A percentile compares a stretch with the other conserved stretches of the same genome.
Evolutionary conservation across 2,113 vertebrate genomes (phyloP).

Genomic region (Eretmochelys imbricata): DNA sequence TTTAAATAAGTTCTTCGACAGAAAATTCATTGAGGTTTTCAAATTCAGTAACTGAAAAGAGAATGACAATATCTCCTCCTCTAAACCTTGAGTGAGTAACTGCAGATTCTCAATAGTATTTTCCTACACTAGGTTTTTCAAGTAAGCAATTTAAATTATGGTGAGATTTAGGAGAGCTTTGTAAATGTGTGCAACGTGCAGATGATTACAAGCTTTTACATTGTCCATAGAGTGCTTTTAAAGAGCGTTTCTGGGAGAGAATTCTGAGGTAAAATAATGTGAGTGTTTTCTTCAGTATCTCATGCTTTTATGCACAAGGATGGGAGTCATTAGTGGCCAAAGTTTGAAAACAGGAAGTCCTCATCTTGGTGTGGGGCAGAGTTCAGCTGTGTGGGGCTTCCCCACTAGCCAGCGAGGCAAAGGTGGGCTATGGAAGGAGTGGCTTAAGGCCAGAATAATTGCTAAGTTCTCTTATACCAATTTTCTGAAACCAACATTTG

Average conservation of each 20-base stretch:
- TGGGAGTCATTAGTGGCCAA: not conserved
- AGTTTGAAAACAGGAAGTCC: not conserved
- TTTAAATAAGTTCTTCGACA: not conserved
- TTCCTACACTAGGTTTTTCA: not conserved
- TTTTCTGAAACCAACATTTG: not conserved
- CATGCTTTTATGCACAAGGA: not conserved
- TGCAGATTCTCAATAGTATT: not conserved
- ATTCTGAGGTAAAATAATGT: not conserved
- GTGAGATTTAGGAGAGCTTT: not conserved
- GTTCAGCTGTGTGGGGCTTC: not conserved
- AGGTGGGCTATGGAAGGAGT: not conserved
- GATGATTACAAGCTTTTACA: not conserved
- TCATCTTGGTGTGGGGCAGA: not conserved
- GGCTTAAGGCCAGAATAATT: not conserved
- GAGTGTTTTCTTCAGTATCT: not conserved
- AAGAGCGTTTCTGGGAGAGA: not conserved
- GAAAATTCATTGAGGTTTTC: not conserved
- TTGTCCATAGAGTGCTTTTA: not conserved
- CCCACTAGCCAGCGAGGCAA: accelerated
- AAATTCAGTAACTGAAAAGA: not conserved
- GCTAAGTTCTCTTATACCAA: not conserved
- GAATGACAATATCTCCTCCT: not conserved
- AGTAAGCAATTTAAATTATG: accelerated
- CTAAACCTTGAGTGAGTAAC: not conserved
- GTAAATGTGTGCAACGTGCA: accelerated